These are phyloP conservation scores for Ormyrus rosae DNA, from an alignment of 2,888 invertebrate genomes.

Conservation along the genomic window DNA sequence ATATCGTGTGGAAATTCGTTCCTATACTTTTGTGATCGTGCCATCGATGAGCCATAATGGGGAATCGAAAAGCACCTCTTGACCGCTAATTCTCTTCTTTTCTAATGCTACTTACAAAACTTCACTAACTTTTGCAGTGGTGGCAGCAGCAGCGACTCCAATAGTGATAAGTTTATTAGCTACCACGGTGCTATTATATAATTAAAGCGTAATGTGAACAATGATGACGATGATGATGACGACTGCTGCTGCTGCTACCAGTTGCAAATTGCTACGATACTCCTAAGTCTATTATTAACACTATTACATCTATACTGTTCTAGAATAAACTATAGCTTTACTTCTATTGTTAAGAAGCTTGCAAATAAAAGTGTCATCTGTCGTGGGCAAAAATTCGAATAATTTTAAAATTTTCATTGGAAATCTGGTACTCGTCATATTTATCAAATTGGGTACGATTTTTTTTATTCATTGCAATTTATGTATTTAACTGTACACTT, in stretches of 20 bases:
- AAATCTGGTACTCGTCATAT: no score
- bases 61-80: slow-evolving; percentile 26
- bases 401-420: no score
- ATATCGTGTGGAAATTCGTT: slow-evolving; percentile 38
- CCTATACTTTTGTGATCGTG: slow-evolving; percentile 47
- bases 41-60: slow-evolving; percentile 21
- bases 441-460: no score
- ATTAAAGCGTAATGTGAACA: slow-evolving; percentile 38
- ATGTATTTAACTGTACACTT: no score
- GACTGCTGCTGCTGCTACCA: slow-evolving; percentile 59
- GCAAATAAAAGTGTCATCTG: slow-evolving; percentile 39
- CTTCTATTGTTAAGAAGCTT: slow-evolving; percentile 40
- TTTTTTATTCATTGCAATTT: no score
- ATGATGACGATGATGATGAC: neutral
- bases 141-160: slow-evolving; percentile 56
- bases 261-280: slow-evolving; percentile 48
- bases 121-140: slow-evolving; percentile 30
- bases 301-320: slow-evolving; percentile 51
- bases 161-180: slow-evolving; percentile 55
- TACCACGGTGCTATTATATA: slow-evolving; percentile 59
- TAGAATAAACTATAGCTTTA: slow-evolving; percentile 51
- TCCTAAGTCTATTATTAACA: slow-evolving; percentile 55
- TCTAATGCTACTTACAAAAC: slow-evolving; percentile 10
- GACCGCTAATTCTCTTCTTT: slow-evolving; percentile 1
- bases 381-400: neutral